phyloP scores from a whole-genome alignment of 2,113 vertebrate genomes.

The Hystrix brachyura region DNA sequence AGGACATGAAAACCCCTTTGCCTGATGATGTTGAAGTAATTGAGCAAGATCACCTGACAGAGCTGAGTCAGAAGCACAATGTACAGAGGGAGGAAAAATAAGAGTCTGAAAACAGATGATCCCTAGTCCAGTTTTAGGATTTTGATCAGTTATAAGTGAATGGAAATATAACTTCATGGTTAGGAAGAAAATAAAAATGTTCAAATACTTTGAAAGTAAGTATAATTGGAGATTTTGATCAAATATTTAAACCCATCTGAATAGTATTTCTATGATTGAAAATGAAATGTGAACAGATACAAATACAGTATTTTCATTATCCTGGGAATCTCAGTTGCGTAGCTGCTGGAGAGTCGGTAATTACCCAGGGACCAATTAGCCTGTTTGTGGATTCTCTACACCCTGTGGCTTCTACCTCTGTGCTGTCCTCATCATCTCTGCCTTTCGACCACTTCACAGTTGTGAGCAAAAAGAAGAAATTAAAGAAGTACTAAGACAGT shows the following conservation, averaged over 20 bases:
- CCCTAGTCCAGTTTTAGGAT: background rate
- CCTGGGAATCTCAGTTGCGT: slow-evolving; percentile 29
- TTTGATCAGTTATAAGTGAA: slow-evolving; percentile 34
- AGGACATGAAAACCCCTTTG: background rate
- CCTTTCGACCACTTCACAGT: slow-evolving; percentile 69
- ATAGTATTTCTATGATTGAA: slow-evolving; percentile 52
- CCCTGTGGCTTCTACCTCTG: slow-evolving; percentile 68
- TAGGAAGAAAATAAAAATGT: background rate
- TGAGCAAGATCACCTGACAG: background rate
- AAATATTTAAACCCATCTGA: slow-evolving; percentile 66
- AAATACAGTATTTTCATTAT: slow-evolving; percentile 67
- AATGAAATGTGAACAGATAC: slow-evolving; percentile 66
- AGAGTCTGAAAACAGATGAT: background rate
- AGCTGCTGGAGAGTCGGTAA: slow-evolving; percentile 33
- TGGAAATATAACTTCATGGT: background rate
- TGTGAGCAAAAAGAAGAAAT: slow-evolving; percentile 55
- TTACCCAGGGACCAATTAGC: slow-evolving; percentile 80
- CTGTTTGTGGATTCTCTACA: slow-evolving; percentile 76
- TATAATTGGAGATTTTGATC: slow-evolving; percentile 47
- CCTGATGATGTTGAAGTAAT: background rate
- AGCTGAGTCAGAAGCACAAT: background rate
- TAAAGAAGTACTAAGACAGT: slow-evolving; percentile 48
- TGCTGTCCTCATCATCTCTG: background rate
- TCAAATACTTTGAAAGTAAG: slow-evolving; percentile 43
- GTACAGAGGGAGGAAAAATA: background rate